Evolutionary conservation across 2,113 vertebrate genomes (phyloP), one percentile per base, ranked within the genome.

Genomic region (Morone chrysops): DNA sequence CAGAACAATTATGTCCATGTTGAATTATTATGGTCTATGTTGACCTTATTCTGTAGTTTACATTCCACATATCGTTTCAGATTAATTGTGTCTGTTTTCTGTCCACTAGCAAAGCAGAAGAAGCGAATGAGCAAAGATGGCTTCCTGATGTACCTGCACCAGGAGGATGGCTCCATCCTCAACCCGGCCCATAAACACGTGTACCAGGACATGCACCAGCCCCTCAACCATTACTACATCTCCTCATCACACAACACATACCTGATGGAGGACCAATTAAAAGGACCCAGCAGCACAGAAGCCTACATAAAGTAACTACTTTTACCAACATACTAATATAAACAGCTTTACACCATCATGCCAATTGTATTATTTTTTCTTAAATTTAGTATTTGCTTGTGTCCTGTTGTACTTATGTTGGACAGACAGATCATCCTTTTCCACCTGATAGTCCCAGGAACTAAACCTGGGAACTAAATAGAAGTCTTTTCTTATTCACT

Each of bases 221-320:
- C 98, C 0, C 95, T 99, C 90, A 97, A 95, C 87, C 95, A 98
- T 90, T 99, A 99, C 92, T 96, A 96, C 62, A 97, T 99, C 87
- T 99, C 98, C 1, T 99, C 98, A 53, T 99, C 98, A 0, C 98
- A 99, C 91, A 99, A 99, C 86, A 99, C 98, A 5, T 99, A 99
- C 90, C 95, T 99, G 76, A 96, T 97, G 95, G 96, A 97, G 43
- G 98, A 99, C 93, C 98, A 99, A 87, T 91, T 99, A 75, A 97
- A 92, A 38, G 98, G 98, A 4, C 97, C 97, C 40, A 99, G 98
- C 96, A 99, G 98, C 93, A 98, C 95, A 0, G 98, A 99, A 84
- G 98, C 97, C 91, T 99, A 99, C 75, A 97, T 99, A 87, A 96
- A 96, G 98, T 97, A 95, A 60, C 12, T 61, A 17, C 40, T 69